Evolutionary conservation across 2,113 vertebrate genomes (phyloP).

Genomic region (Corythaeola cristata): DNA sequence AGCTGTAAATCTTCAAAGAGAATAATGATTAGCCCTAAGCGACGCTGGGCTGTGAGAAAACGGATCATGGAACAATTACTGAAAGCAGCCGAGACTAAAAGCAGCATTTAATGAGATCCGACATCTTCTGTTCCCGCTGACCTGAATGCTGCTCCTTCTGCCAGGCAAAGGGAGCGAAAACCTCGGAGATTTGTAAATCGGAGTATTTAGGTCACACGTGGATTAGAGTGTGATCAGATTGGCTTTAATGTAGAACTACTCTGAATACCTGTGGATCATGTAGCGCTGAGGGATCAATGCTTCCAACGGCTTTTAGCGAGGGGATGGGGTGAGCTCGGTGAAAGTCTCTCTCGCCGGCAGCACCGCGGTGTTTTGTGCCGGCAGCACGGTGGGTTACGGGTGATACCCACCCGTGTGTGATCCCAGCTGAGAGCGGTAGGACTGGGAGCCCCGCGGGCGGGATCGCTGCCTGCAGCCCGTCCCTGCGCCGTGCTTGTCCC

Average conservation of each 20-base stretch:
- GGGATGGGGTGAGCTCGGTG: neutral
- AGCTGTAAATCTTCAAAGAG: neutral
- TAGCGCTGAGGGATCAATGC: neutral
- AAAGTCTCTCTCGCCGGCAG: neutral
- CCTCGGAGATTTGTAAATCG: neutral
- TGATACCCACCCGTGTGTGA: neutral
- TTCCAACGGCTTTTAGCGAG: neutral
- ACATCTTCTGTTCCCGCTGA: neutral
- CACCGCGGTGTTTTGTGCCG: rapidly evolving
- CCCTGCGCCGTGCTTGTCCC: neutral
- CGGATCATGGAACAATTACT: neutral
- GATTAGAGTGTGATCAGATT: neutral
- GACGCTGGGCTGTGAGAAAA: neutral
- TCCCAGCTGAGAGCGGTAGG: neutral
- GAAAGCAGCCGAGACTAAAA: neutral
- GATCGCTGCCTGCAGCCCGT: neutral
- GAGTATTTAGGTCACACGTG: constrained; percentile 31
- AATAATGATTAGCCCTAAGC: neutral
- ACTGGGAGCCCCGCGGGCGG: neutral
- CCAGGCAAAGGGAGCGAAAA: neutral
- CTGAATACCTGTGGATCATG: neutral
- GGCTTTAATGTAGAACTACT: neutral
- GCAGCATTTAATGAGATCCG: neutral
- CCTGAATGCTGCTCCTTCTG: constrained; percentile 5
- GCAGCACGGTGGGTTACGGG: neutral